Evolutionary conservation across 2,797 vertebrate genomes (phyloP).

Genomic region (Prionace glauca): DNA sequence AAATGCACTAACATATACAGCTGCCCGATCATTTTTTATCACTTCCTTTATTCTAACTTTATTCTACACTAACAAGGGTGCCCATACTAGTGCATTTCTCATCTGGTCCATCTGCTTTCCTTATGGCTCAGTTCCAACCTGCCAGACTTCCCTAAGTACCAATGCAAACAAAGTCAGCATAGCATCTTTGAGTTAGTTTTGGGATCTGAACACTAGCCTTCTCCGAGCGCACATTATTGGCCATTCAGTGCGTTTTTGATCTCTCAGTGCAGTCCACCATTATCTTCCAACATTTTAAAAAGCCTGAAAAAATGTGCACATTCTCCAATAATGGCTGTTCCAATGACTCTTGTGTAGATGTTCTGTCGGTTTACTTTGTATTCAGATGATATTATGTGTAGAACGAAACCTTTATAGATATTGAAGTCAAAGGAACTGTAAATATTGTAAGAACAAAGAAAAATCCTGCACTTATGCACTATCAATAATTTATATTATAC

Average conservation of each 20-base stretch:
- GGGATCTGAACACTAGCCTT: background rate
- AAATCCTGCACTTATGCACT: background rate
- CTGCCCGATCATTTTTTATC: background rate
- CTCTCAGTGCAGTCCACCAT: background rate
- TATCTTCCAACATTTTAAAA: background rate
- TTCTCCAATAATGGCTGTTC: background rate
- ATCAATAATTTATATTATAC: conserved; percentile 35
- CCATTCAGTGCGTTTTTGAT: background rate
- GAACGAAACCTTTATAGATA: background rate
- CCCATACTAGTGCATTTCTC: background rate
- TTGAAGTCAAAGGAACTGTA: background rate
- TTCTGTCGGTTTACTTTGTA: background rate
- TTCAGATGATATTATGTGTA: background rate
- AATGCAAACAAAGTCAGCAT: background rate
- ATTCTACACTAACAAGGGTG: background rate
- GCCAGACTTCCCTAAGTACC: conserved; percentile 9
- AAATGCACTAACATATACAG: background rate
- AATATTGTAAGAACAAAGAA: conserved; percentile 1
- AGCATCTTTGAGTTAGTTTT: background rate
- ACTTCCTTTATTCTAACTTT: background rate
- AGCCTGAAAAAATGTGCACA: background rate
- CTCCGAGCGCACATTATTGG: background rate
- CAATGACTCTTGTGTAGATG: background rate
- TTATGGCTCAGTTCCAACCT: background rate
- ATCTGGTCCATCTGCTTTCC: background rate